These are phyloP conservation scores for Diadegma fenestrale DNA, from an alignment of 2,888 invertebrate genomes.

Conservation along the genomic window DNA sequence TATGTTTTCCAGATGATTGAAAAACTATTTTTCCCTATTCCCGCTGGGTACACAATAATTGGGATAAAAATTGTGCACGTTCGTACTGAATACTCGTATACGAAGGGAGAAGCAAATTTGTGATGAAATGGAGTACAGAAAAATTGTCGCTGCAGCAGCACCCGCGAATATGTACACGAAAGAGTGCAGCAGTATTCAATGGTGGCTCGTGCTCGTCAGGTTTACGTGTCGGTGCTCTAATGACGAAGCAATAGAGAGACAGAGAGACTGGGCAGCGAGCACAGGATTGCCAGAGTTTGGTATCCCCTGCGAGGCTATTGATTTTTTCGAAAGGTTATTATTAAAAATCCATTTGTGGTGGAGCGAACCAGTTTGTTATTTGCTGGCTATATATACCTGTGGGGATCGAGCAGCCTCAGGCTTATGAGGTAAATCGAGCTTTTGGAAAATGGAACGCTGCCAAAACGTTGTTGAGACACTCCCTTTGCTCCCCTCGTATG, in stretches of 20 bases:
- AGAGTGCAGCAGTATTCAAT: slow-evolving; percentile 47
- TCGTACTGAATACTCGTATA: background rate
- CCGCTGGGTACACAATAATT: slow-evolving; percentile 15
- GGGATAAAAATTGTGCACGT: slow-evolving; percentile 39
- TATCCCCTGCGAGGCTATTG: slow-evolving; percentile 62
- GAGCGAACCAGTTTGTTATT: slow-evolving; percentile 64
- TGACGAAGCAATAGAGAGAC: slow-evolving; percentile 73
- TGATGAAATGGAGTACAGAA: slow-evolving; percentile 39
- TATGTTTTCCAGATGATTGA: background rate
- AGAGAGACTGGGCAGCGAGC: slow-evolving; percentile 35
- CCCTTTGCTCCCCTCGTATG: slow-evolving; percentile 1
- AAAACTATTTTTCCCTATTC: slow-evolving; percentile 46
- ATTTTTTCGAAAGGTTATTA: slow-evolving; percentile 70
- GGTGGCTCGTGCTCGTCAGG: slow-evolving; percentile 41
- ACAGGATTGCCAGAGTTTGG: slow-evolving; percentile 10
- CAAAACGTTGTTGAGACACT: slow-evolving; percentile 47
- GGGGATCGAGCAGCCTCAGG: slow-evolving; percentile 57
- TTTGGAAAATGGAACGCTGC: slow-evolving; percentile 64
- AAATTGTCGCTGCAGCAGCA: slow-evolving; percentile 50
- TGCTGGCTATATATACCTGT: slow-evolving; percentile 45
- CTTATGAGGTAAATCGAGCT: slow-evolving; percentile 59
- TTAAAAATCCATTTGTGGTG: slow-evolving; percentile 73
- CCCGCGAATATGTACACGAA: slow-evolving; percentile 68
- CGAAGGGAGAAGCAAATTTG: slow-evolving; percentile 44
- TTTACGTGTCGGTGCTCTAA: slow-evolving; percentile 71